Evolutionary conservation across 2,113 vertebrate genomes (phyloP), one percentile per base, ranked within the genome.

Genomic region (Poeciliopsis turrubarensis): DNA sequence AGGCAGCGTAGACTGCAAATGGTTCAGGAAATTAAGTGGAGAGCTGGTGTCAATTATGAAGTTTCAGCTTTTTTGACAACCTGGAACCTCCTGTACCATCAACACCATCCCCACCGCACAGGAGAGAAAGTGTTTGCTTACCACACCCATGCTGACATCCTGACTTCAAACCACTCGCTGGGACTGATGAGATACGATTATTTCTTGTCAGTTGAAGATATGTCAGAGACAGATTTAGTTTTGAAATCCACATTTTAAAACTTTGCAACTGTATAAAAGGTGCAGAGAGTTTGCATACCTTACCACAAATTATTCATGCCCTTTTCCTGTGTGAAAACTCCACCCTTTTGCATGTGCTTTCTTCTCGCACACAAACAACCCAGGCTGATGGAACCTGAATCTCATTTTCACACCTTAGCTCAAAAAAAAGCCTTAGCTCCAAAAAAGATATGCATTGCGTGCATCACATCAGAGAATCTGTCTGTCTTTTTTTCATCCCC

Each of bases 261-360:
- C 0, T 22, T 34, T 54, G 13, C 37, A 13, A 9, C 1, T 5
- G 4, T 37, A 62, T 9, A 0, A 10, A 9, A 2, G 19, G 31
- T 51, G 7, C 27, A 2, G 9, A 32, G 83, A 66, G 81, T 83
- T 87, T 47, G 25, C 29, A 29, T 1, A 2, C 1, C 11, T 31
- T 2, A 70, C 83, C 73, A 57, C 81, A 85, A 70, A 65, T 79
- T 54, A 65, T 22, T 39, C 37, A n/a, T 65, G 41, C 47, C 39
- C 26, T 39, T 80, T 92, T 92, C 90, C 86, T 91, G 87, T 92
- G 83, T 83, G 79, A 88, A 73, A 70, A 75, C 86, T 67, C 70
- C 77, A 79, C 80, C 83, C 47, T 0, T 19, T 37, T 69, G 74
- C 71, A 51, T 68, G 61, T 32, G 39, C 19, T 32, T 25, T 14